phyloP scores from a whole-genome alignment of 30 jellyfish, hydroid and myxozoan species.

The Turritopsis rubra region DNA sequence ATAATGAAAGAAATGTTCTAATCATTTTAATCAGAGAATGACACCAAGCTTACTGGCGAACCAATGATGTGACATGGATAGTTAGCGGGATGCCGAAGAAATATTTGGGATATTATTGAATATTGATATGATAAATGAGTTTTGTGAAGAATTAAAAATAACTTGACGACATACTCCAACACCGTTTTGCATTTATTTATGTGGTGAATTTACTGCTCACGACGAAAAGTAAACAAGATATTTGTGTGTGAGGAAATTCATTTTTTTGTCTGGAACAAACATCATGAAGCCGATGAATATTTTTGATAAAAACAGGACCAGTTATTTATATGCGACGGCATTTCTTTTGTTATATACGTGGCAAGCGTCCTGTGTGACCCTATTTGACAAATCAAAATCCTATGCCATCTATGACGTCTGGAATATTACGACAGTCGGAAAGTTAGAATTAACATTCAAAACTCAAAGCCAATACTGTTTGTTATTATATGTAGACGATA shows the following conservation, averaged over 20 bases:
- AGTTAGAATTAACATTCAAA: conserved; percentile 59
- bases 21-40: not conserved
- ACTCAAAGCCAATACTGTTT: conserved; percentile 47
- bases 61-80: not conserved
- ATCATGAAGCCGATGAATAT: not conserved
- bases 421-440: conserved; percentile 51
- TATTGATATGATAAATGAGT: not conserved
- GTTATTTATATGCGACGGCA: not conserved
- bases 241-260: no score
- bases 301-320: not conserved
- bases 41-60: not conserved
- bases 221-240: no score
- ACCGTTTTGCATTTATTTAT: not conserved
- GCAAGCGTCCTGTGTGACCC: conserved; percentile 36
- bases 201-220: no score
- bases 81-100: not conserved
- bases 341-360: not conserved
- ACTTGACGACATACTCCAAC: no score
- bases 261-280: no score
- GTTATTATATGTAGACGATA: conserved; percentile 48
- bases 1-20: not conserved
- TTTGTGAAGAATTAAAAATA: not conserved
- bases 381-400: conserved; percentile 48
- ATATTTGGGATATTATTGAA: not conserved
- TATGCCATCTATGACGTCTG: conserved; percentile 64